Base-by-base conservation (phyloP, 2,888 invertebrate genomes). In the Imbricaverruca yamaguchii region DNA sequence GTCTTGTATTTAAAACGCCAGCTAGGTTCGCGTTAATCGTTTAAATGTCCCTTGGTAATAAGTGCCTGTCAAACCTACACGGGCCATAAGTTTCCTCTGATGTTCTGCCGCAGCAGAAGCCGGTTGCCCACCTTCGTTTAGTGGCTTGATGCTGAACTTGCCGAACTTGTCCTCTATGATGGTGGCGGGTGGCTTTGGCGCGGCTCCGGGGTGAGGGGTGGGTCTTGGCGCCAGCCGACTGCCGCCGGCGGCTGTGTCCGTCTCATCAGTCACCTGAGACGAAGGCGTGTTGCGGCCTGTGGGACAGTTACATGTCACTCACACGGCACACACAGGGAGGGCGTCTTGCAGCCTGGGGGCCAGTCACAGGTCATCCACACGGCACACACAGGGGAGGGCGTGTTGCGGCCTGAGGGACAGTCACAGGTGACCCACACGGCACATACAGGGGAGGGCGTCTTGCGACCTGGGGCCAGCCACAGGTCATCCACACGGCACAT, bases 151-250 rank as follows among this genome's bases (percentile, higher is more conserved):
- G 87, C 97, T 97, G 87, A 98, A 98, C 88, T 98, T 97, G 87
- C 98, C 97, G 89, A 98, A 98, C 87, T 97, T 96, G 85, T 98
- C 98, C 85, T 98, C 97, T 82, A 98, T 96, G 85, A 98, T 98
- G 82, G 96, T 82, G 53, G 82, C 80, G 4, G 83, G 82, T 21
- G 81, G 80, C 69, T 83, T 83, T 39, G 83, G 77, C 18, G 39
- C 53, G 74, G 53, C 53, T 53, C 15, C 21, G 74, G 15, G 55
- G 39, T 39, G 7, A 53, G 18, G 53, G 83, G 82, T 13, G 83
- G 84, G 79, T 83, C 83, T 15, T 82, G 81, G 25, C 80, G 82
- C 85, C 88, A 9, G 90, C 39, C 80, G 53, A 23, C n/a, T 61
- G 67, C 82, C 82, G 55, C 81, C 69, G n/a, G 81, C 74, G 39